Evolutionary conservation across 2,888 invertebrate species (phyloP).

Genomic region (Cheilosia grossa): DNA sequence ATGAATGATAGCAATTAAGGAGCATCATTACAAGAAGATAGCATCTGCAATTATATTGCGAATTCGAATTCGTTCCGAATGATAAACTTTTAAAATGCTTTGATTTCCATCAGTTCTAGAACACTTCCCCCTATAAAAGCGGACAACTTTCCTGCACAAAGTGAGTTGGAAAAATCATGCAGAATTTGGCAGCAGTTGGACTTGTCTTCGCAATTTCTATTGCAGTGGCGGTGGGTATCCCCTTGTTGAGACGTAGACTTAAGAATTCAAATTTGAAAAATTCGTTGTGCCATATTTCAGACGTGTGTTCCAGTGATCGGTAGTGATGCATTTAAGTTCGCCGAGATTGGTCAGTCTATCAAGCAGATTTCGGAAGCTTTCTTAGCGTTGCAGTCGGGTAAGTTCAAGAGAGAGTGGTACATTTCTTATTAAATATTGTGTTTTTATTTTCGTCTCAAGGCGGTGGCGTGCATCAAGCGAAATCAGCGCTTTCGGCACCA

Average conservation of each 20-base stretch:
- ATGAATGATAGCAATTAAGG: slow-evolving; percentile 73
- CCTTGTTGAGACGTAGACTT: background rate
- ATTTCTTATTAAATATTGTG: background rate
- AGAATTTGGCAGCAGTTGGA: slow-evolving; percentile 20
- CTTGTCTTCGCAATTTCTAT: slow-evolving; percentile 32
- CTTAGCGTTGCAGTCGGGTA: slow-evolving; percentile 24
- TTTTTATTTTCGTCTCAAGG: slow-evolving; percentile 13
- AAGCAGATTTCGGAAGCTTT: slow-evolving; percentile 35
- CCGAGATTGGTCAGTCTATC: slow-evolving; percentile 21
- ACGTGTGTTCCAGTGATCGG: slow-evolving; percentile 29
- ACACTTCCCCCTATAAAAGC: slow-evolving; percentile 29
- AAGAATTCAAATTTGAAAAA: background rate
- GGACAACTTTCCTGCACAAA: slow-evolving; percentile 4
- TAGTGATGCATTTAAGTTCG: slow-evolving; percentile 20
- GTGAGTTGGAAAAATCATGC: slow-evolving; percentile 42
- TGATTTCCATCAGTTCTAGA: slow-evolving; percentile 45
- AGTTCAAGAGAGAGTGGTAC: background rate
- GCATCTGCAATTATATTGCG: slow-evolving; percentile 69
- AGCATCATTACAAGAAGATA: slow-evolving; percentile 65
- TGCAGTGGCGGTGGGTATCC: slow-evolving; percentile 41
- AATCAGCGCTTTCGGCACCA: slow-evolving; percentile 14
- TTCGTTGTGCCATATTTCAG: background rate
- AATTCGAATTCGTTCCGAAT: slow-evolving; percentile 67
- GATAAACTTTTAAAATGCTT: slow-evolving; percentile 63
- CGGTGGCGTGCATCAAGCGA: slow-evolving; percentile 11